These are phyloP conservation scores for Nasonia longicornis DNA, from an alignment of 1,140 invertebrate species.

Conservation along the genomic window DNA sequence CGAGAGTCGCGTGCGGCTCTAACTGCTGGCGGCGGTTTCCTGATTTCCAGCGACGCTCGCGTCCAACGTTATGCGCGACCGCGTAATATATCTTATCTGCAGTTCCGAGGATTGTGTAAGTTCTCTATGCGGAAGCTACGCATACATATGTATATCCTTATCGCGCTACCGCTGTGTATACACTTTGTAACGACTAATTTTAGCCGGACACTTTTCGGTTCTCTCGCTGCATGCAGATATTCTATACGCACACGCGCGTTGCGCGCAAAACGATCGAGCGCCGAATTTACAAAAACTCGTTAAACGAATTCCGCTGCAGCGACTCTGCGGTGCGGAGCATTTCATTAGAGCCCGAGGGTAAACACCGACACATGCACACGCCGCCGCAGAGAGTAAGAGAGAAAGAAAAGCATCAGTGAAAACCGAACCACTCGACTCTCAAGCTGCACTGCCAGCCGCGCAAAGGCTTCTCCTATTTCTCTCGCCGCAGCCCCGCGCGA, in stretches of 20 bases:
- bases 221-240: too few species aligned
- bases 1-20: too few species aligned
- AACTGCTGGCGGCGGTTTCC: too few species aligned
- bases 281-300: too few species aligned
- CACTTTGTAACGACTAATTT: too few species aligned
- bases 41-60: too few species aligned
- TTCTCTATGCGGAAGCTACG: neutral
- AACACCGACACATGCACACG: neutral
- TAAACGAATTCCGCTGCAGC: too few species aligned
- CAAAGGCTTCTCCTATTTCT: neutral
- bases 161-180: neutral
- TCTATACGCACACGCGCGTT: too few species aligned
- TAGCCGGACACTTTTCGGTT: too few species aligned
- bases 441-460: neutral
- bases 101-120: neutral
- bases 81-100: neutral
- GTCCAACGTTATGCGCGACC: neutral
- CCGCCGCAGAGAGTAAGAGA: neutral
- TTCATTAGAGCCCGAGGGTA: neutral
- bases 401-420: neutral
- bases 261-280: too few species aligned
- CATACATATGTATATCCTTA: neutral
- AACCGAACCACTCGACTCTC: neutral
- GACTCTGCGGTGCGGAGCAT: too few species aligned
- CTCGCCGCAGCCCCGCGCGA: slow-evolving; percentile 1